Base-by-base conservation (phyloP, 1,140 invertebrate genomes). In the Microplitis mediator region DNA sequence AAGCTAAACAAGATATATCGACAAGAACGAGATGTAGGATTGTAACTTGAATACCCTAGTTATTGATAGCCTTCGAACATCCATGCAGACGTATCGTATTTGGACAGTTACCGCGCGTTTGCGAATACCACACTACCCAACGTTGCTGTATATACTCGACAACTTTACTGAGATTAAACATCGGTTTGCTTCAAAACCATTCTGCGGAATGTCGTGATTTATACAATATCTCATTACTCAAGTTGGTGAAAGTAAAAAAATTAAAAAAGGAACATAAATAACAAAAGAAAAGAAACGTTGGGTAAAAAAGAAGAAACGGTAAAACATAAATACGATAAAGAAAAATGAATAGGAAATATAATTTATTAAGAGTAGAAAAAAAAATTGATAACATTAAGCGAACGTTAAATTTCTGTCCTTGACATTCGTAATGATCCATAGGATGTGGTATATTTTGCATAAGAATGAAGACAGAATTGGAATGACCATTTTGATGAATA, bases 351-450 rank as follows among this genome's bases (percentile, higher is more conserved):
- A 68, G 56, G 14, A 32, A 68, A 68, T 32, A 13, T 54, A 56
- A 54, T 36, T 31, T 36, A 56, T 14, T 51, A 9, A 45, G 8
- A 45, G 39, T 45, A 45, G 54, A 77, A 74, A 75, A 67, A 72
- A 69, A 75, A 71, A 75, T 70, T 63, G 58, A 67, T 62, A 72
- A 72, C 69, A 61, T 60, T 69, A 60, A 16, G 50, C 51, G 13
- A 13, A 11, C 31, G 8, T 45, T 35, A 11, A 63, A 64, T 66
- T 34, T 36, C 74, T 79, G 78, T 74, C 76, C 76, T 77, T 79
- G 76, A 79, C 78, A 67, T 76, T 75, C 72, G 67, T 80, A 80
- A 79, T 77, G 80, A 82, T 70, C 61, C 67, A 65, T 39, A 45
- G 39, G 39, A 45, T 45, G 39, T 45, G 39, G 64, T 74, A 51